Evolutionary conservation across 1,140 invertebrate genomes (phyloP), one percentile per base, ranked within the genome.

Genomic region (Temnothorax curvispinosus): DNA sequence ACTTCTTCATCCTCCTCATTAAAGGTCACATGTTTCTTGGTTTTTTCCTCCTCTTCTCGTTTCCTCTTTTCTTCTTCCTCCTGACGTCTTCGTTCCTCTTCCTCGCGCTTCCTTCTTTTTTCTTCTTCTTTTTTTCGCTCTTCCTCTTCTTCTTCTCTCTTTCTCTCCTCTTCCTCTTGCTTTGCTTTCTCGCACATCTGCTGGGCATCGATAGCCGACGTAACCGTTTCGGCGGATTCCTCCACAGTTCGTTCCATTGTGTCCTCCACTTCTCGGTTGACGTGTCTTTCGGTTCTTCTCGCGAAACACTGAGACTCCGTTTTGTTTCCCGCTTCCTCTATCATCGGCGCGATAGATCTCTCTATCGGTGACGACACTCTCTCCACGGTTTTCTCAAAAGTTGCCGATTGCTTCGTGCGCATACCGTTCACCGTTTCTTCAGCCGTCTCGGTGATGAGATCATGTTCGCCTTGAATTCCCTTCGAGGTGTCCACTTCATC

Each of bases 321-420:
- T 41, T 82, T 52, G 1, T 86, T 62, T 27, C 18, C n/a, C 4
- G 9, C 8, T 8, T 87, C 62, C 0, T 91, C 69, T 4, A 65
- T 32, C 44, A 54, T 65, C 4, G 72, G 76, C 0, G 47, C 41
- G 11, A 18, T 44, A 7, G 72, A 38, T 41, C 54, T 67, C 27
- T 93, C 92, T 6, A 69, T 27, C 0, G 94, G 94, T 0, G 92
- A 92, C 0, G 94, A 86, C 89, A 74, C 71, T 92, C 52, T 85
- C 60, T 90, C 93, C 0, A 95, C 91, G 0, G 94, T 95, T 35
- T 95, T 95, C 75, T 95, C 95, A 62, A 94, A 94, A 6, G 93
- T 94, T 5, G 93, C 95, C 21, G 93, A 95, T 82, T 92, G 93
- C 64, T 95, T 95, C 2, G 94, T 94, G 72, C 94, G 95, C 77